Evolutionary conservation across 2,113 vertebrate genomes (phyloP), one percentile per base, ranked within the genome.

Genomic region (Eretmochelys imbricata): DNA sequence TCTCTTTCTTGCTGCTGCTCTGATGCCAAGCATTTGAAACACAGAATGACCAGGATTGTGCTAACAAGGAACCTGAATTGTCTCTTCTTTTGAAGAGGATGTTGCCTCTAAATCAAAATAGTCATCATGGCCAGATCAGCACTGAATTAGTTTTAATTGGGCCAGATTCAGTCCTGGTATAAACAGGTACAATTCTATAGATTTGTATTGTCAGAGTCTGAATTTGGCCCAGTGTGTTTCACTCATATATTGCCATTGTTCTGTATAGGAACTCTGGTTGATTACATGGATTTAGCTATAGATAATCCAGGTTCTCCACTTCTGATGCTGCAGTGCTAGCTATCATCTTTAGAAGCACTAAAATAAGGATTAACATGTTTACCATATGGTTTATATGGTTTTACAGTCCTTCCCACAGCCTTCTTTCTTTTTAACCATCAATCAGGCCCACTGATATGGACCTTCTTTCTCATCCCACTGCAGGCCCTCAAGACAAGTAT

Each of bases 31-130:
- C 24, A 59, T 72, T 62, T 83, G 89, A 93, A 94, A 84, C 94
- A 91, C 35, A 89, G 87, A 94, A 94, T 83, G 87, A 94, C 93
- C 96, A 88, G 92, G 94, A 94, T 86, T 84, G 57, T 82, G 90
- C 91, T 93, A 87, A 82, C 78, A 85, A 87, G 19, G 31, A 87
- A 78, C 22, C 92, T 91, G 46, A 78, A 78, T 29, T 27, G 13
- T 42, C 75, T 27, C 42, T 27, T 46, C 22, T 78, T 78, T 48
- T 78, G 83, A 83, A 59, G 92, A 83, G 50, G 89, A 65, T 35
- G 79, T 24, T 91, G 5, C 72, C 89, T 91, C 80, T 89, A 93
- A 94, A 90, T 80, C 10, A 76, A 62, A 81, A 75, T 69, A 8
- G 17, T 0, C 3, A 5, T 50, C 38, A 81, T 51, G 16, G 1